phyloP scores from a whole-genome alignment of 2,888 invertebrate genomes.

The Drosophila austrosaltans region DNA sequence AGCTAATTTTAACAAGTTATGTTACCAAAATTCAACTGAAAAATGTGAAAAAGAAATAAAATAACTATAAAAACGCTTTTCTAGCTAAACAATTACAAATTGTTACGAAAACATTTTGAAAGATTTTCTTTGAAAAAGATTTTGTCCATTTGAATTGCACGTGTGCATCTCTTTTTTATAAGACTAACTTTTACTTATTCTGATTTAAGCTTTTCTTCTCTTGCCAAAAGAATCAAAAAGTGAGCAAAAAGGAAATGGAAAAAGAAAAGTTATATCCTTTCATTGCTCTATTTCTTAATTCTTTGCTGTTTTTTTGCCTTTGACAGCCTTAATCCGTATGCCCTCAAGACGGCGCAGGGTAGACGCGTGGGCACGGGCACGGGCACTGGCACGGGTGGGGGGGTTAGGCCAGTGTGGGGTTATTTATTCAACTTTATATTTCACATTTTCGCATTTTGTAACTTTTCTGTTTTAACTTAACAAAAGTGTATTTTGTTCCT shows the following conservation, averaged over 20 bases:
- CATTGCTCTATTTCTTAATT: slow-evolving; percentile 11
- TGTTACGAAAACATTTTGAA: not conserved
- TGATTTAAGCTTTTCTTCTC: slow-evolving; percentile 43
- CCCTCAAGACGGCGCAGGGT: not conserved
- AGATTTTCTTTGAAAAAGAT: not conserved
- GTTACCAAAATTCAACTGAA: too few species aligned
- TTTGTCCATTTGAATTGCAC: not conserved
- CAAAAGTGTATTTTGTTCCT: slow-evolving; percentile 13
- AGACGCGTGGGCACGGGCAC: not conserved
- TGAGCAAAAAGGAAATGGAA: slow-evolving; percentile 2
- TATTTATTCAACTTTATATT: slow-evolving; percentile 12
- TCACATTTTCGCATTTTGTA: slow-evolving; percentile 7
- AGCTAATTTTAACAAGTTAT: too few species aligned
- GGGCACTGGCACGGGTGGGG: not conserved
- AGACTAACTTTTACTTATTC: slow-evolving; percentile 37
- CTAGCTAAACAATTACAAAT: not conserved
- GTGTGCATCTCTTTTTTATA: not conserved
- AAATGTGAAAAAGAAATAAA: too few species aligned
- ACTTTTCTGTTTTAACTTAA: slow-evolving; percentile 20
- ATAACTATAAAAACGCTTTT: too few species aligned
- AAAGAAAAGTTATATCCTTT: slow-evolving; percentile 2
- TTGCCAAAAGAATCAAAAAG: slow-evolving; percentile 34
- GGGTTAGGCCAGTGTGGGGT: not conserved
- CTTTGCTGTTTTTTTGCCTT: slow-evolving; percentile 3
- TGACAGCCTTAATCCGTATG: slow-evolving; percentile 18